phyloP scores from a whole-genome alignment of 2,888 invertebrate genomes.

The Yponomeuta evonymella region DNA sequence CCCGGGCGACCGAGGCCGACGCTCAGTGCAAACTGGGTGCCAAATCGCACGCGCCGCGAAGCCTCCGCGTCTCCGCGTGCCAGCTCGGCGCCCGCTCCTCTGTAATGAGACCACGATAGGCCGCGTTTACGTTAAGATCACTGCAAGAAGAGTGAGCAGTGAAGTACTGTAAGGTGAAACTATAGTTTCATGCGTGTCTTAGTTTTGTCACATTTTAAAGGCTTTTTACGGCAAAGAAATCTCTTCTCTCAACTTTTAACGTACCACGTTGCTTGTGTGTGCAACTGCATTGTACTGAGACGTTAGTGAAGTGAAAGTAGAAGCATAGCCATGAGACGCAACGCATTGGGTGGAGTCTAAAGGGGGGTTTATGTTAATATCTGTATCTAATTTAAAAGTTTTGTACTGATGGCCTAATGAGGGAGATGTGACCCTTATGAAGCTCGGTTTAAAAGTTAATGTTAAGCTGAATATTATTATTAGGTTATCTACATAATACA shows the following conservation, averaged over 20 bases:
- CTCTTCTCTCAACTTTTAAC: too few species aligned
- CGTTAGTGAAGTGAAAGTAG: too few species aligned
- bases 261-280: too few species aligned
- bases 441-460: neutral
- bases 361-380: slow-evolving; percentile 45
- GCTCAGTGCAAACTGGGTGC: slow-evolving; percentile 39
- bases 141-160: neutral
- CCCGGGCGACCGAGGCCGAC: slow-evolving; percentile 31
- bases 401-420: neutral
- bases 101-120: slow-evolving; percentile 39
- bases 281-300: too few species aligned
- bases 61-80: slow-evolving; percentile 35
- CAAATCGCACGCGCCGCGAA: slow-evolving; percentile 46
- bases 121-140: neutral
- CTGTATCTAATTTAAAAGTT: slow-evolving; percentile 28
- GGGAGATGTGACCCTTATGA: neutral
- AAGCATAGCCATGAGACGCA: neutral
- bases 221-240: too few species aligned
- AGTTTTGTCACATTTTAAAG: too few species aligned
- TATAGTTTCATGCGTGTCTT: too few species aligned
- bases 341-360: neutral
- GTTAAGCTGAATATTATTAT: neutral
- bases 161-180: neutral
- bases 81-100: slow-evolving; percentile 34
- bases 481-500: too few species aligned